These are phyloP conservation scores for Toxotes chatareus DNA, from an alignment of 2,113 vertebrate genomes.

Conservation along the genomic window DNA sequence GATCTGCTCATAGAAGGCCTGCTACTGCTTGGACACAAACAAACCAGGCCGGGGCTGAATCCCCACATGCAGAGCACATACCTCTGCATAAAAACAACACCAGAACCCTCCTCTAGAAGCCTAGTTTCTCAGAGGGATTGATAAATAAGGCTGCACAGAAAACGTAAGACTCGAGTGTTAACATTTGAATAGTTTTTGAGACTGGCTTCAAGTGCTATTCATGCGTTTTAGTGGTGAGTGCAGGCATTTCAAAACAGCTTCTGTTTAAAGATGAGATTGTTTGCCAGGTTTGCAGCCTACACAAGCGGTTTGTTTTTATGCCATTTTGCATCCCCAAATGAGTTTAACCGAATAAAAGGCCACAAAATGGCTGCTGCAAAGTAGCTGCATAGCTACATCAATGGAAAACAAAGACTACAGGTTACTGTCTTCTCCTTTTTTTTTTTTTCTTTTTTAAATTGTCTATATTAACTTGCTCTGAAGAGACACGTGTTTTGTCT, in stretches of 20 bases:
- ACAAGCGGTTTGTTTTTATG: slow-evolving; percentile 1
- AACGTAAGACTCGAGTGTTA: slow-evolving; percentile 24
- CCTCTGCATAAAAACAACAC: slow-evolving; percentile 29
- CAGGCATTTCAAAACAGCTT: slow-evolving; percentile 28
- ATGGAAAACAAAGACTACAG: slow-evolving; percentile 2
- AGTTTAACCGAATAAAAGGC: neutral
- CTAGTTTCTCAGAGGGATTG: slow-evolving; percentile 4
- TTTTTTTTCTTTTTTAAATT: neutral
- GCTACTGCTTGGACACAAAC: slow-evolving; percentile 38
- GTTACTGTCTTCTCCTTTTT: neutral
- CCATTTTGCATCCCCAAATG: slow-evolving; percentile 16
- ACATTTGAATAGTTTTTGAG: slow-evolving; percentile 19
- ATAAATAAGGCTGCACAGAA: slow-evolving; percentile 24
- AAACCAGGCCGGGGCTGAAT: neutral
- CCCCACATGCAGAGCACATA: slow-evolving; percentile 53
- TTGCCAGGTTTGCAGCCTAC: slow-evolving; percentile 30
- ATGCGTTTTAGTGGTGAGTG: neutral
- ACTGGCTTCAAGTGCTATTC: slow-evolving; percentile 31
- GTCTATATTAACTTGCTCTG: slow-evolving; percentile 33
- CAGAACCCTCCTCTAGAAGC: neutral
- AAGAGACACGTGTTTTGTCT: slow-evolving; percentile 36
- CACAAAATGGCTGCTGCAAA: slow-evolving; percentile 23
- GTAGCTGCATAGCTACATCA: neutral
- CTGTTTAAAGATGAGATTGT: slow-evolving; percentile 25
- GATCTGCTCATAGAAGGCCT: slow-evolving; percentile 45